Base-by-base conservation (phyloP, 2,888 invertebrate genomes). In the Merodon equestris region DNA sequence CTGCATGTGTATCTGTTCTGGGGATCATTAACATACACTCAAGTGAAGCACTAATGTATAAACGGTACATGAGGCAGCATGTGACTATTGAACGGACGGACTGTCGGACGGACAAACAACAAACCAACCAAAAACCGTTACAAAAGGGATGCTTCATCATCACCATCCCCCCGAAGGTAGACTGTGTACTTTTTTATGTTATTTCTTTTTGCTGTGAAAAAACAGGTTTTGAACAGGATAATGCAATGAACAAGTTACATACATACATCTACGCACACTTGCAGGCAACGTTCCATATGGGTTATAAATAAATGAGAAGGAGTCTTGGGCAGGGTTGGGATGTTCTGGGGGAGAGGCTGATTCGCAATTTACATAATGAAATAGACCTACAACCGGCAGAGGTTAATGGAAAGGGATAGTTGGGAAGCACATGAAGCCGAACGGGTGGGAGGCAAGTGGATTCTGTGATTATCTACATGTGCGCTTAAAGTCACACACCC, bases 101-200 rank as follows among this genome's bases (percentile, higher is more conserved):
- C 74, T 51, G 45, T 53, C 47, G 51, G 68, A 74, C 60, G 74
- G 74, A 64, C 74, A 63, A 79, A 79, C 79, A 70, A 64, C 74
- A 79, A 70, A 74, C 79, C 79, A 74, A 79, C 79, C 79, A 79
- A 79, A 79, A 79, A 73, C 74, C 74, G 74, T 79, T 79, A 79
- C 74, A 79, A 74, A 64, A 79, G 79, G 79, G 79, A 79, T 79
- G 79, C 79, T 74, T 74, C 56, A 70, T 70, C 64, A 64, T 54
- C 58, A 61, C 51, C 13, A 63, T 60, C 50, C 68, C 57, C 9
- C 38, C 27, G 34, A 10, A 9, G n/a, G 63, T 64, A 58, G 47
- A 27, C 27, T 2, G 7, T 2, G 27, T 27, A 27, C 7, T 27
- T 27, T 27, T 27, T 2, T 27, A 4, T 27, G 2, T 27, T 27